Conservation (phyloP, 2,888 invertebrate species). For the Drosophila parthenogenetica region DNA sequence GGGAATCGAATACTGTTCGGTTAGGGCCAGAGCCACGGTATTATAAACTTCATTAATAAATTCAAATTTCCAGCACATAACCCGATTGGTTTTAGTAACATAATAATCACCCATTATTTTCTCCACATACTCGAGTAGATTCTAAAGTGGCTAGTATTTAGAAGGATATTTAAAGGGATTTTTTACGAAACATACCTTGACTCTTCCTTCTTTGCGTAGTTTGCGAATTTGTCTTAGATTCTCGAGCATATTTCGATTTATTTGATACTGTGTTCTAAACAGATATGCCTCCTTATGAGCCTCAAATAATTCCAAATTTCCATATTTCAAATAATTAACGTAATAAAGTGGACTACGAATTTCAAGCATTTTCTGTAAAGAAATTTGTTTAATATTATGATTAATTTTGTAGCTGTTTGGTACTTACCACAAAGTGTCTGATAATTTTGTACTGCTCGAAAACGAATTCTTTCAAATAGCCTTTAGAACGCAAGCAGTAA, state of each 20-base stretch:
- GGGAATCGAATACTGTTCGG: constrained; percentile 67
- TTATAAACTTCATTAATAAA: constrained; percentile 84
- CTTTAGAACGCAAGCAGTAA: constrained; percentile 70
- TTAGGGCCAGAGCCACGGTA: constrained; percentile 74
- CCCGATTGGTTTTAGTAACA: constrained; percentile 79
- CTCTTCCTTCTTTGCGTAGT: constrained; percentile 59
- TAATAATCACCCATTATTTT: constrained; percentile 81
- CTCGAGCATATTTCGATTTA: constrained; percentile 79
- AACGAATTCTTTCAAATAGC: constrained; percentile 57
- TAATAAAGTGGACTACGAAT: constrained; percentile 81
- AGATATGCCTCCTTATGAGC: constrained; percentile 70
- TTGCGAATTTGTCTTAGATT: constrained; percentile 69
- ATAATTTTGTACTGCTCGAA: constrained; percentile 74
- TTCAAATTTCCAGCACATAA: constrained; percentile 84
- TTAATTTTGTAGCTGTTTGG: background rate
- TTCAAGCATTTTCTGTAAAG: constrained; percentile 82
- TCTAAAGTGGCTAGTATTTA: background rate
- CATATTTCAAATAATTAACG: constrained; percentile 69
- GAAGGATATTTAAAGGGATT: constrained; percentile 16
- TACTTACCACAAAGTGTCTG: constrained; percentile 74
- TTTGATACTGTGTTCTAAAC: constrained; percentile 80
- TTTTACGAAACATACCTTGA: constrained; percentile 54
- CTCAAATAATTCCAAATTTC: constrained; percentile 65
- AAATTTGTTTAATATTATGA: no score
- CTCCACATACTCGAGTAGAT: constrained; percentile 71